Evolutionary conservation across 2,888 invertebrate species (phyloP).

Genomic region (Halictus ligatus): DNA sequence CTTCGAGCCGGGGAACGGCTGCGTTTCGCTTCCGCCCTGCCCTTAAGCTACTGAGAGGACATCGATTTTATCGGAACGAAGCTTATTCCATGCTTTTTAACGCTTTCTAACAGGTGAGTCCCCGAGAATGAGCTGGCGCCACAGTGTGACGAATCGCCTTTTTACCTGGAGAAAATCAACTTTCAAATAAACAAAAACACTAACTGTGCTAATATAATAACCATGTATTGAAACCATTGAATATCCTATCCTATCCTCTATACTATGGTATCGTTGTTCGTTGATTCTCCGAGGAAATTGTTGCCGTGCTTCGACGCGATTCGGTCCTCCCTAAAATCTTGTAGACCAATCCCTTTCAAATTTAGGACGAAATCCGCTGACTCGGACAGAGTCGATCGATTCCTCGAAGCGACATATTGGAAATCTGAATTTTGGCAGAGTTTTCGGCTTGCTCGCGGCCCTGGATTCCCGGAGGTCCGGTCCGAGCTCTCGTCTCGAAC

Average conservation of each 20-base stretch:
- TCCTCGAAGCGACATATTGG: not conserved
- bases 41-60: not conserved
- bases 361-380: not conserved
- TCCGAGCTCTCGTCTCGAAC: not conserved
- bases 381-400: not conserved
- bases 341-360: not conserved
- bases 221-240: too few species aligned
- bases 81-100: conserved; percentile 13
- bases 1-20: not conserved
- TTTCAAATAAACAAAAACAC: too few species aligned
- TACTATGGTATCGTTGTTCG: too few species aligned
- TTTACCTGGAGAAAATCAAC: too few species aligned
- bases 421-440: not conserved
- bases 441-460: not conserved
- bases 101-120: not conserved
- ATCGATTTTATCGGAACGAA: not conserved
- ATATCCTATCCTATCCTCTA: too few species aligned
- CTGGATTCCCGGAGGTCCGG: not conserved
- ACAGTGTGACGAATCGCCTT: too few species aligned
- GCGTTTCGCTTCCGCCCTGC: not conserved
- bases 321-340: not conserved
- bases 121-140: too few species aligned
- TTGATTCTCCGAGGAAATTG: too few species aligned
- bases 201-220: too few species aligned
- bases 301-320: too few species aligned